Base-by-base conservation (phyloP, 2,888 invertebrate genomes). In the Helleia helle region DNA sequence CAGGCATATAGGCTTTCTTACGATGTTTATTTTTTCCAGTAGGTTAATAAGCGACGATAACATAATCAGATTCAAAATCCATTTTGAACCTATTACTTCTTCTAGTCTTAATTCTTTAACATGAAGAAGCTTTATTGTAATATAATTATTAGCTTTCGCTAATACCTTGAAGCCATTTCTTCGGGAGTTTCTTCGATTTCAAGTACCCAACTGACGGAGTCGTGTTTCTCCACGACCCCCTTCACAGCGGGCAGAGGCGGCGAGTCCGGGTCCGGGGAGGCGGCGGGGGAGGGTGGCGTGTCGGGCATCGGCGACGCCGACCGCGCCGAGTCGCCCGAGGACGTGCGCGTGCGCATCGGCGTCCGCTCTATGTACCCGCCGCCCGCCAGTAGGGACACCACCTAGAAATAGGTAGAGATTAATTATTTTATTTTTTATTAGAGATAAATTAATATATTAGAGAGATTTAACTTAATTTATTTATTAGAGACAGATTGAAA, bases 131-230 rank as follows among this genome's bases (percentile, higher is more conserved):
- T 7, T 8, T 2, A 24, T n/a, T n/a, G n/a, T 27, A n/a, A n/a
- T n/a, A n/a, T n/a, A n/a, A n/a, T n/a, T n/a, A n/a, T n/a, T n/a
- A n/a, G n/a, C n/a, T n/a, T n/a, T n/a, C n/a, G n/a, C n/a, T n/a
- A 13, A 39, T 56, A 80, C 81, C 83, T 80, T 2, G 89, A 88
- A 30, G 91, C 91, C 27, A 91, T 88, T 48, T 89, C 89, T 58
- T 92, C 91, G 0, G 92, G 90, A 8, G 90, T 88, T 57, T 90
- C 90, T 54, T 91, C 91, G 62, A 95, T 91, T 65, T 94, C 94
- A 18, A 94, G 80, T 11, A 94, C 93, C 90, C 93, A 95, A 58
- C 94, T 93, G 26, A 95, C 93, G 0, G 94, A 94, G 66, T 94
- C 94, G 41, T 90, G 91, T 65, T 94, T 94, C 66, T 94, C 92